phyloP scores from a whole-genome alignment of 2,797 vertebrate species.

The Pristis pectinata region DNA sequence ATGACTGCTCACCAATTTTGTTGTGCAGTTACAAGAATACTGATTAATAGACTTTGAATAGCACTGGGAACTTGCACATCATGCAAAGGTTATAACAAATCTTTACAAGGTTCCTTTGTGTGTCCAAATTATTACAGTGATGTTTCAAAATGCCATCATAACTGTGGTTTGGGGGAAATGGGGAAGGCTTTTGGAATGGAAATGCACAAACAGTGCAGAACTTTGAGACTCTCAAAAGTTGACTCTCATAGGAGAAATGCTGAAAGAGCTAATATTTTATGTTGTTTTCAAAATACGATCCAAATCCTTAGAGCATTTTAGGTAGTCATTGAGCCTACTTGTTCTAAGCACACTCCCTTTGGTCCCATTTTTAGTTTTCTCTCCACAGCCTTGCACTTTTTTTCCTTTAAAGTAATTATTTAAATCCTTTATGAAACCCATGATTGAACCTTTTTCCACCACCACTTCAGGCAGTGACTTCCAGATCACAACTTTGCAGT shows the following conservation, averaged over 20 bases:
- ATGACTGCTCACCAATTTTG: background rate
- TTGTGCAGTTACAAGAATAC: background rate
- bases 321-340: too few relatives aligned
- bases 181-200: background rate
- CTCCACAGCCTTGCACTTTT: too few relatives aligned
- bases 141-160: background rate
- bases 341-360: too few relatives aligned
- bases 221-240: background rate
- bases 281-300: background rate
- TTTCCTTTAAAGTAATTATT: too few relatives aligned
- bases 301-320: background rate
- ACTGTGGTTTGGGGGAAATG: background rate
- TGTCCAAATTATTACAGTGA: background rate
- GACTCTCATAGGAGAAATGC: background rate
- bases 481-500: too few relatives aligned
- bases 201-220: background rate
- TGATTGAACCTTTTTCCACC: too few relatives aligned
- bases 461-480: too few relatives aligned
- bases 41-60: background rate
- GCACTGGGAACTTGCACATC: background rate
- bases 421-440: too few relatives aligned
- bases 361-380: too few relatives aligned
- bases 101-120: background rate
- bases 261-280: background rate
- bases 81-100: background rate